A percentile compares a stretch with the other conserved stretches of the same genome.
Conservation (phyloP, 2,888 invertebrate genomes). For the Portevinia maculata region DNA sequence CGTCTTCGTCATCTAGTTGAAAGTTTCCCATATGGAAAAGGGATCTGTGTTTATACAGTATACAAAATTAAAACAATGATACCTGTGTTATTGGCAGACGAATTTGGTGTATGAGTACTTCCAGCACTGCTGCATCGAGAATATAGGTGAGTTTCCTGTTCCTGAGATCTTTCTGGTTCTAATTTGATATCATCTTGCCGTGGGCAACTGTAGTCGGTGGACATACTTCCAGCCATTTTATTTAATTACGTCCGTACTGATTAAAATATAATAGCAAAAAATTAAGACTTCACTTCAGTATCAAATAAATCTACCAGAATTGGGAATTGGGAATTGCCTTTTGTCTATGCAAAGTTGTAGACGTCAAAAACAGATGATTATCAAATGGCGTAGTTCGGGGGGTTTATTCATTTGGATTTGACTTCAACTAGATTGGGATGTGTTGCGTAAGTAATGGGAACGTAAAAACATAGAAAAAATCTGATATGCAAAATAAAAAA, state of each 20-base stretch:
- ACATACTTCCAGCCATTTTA: conserved; percentile 66
- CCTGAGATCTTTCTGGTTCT: conserved; percentile 85
- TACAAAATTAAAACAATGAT: conserved; percentile 19
- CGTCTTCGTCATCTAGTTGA: conserved; percentile 85
- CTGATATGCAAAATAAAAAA: no score
- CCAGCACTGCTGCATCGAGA: conserved; percentile 90
- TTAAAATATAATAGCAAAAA: not conserved
- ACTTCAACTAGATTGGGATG: not conserved
- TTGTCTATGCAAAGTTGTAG: conserved; percentile 34
- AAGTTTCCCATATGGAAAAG: conserved; percentile 68
- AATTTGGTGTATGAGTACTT: conserved; percentile 90
- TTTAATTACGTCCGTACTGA: not conserved
- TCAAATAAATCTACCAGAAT: conserved; percentile 24
- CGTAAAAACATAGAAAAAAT: not conserved
- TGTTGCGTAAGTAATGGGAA: conserved; percentile 15
- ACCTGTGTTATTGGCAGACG: conserved; percentile 92
- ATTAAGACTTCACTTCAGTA: not conserved
- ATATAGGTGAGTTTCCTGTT: conserved; percentile 85
- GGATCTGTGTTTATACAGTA: conserved; percentile 42
- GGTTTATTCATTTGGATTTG: no score
- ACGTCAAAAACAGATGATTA: conserved; percentile 67
- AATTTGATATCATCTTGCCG: conserved; percentile 70
- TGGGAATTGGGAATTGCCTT: conserved; percentile 21
- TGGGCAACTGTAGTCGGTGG: conserved; percentile 45
- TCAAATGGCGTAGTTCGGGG: conserved; percentile 23